Evolutionary conservation across 2,113 vertebrate species (phyloP).

Genomic region (Eubucco bourcierii): DNA sequence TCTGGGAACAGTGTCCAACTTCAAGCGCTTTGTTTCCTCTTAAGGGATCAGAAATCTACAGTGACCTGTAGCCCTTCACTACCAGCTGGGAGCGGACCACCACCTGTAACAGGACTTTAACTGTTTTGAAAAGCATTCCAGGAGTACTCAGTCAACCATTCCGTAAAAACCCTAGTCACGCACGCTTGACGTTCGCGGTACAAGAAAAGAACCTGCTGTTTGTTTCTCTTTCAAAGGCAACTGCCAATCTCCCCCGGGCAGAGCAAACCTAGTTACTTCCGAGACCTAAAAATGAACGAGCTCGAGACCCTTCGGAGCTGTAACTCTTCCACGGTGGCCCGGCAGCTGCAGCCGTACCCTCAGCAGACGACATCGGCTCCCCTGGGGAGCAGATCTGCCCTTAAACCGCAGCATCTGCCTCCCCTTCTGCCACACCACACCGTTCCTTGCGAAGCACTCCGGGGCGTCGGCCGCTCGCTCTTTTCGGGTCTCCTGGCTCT

Average conservation of each 20-base stretch:
- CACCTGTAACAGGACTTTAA: accelerated
- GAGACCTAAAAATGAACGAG: accelerated
- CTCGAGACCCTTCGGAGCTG: accelerated
- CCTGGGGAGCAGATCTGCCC: not conserved
- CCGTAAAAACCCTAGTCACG: accelerated
- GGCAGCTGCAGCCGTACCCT: no score
- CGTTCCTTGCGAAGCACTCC: no score
- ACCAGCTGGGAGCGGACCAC: no score
- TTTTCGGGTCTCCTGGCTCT: not conserved
- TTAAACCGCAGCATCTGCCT: not conserved
- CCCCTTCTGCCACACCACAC: not conserved
- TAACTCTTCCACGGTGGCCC: no score
- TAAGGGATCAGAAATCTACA: no score
- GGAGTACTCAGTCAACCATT: no score
- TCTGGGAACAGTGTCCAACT: not conserved
- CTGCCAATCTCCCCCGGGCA: accelerated
- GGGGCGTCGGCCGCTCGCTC: no score
- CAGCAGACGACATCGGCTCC: accelerated
- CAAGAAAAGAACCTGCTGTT: not conserved
- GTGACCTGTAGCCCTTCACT: accelerated
- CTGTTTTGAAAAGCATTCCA: not conserved
- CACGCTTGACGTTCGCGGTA: accelerated
- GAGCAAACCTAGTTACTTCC: accelerated
- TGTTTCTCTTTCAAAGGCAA: not conserved
- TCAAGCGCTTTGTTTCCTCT: not conserved